Percentiles rank a stretch among this genome's conserved stretches.
Conservation (phyloP, 2,888 invertebrate species). For the Tribolium freemani region DNA sequence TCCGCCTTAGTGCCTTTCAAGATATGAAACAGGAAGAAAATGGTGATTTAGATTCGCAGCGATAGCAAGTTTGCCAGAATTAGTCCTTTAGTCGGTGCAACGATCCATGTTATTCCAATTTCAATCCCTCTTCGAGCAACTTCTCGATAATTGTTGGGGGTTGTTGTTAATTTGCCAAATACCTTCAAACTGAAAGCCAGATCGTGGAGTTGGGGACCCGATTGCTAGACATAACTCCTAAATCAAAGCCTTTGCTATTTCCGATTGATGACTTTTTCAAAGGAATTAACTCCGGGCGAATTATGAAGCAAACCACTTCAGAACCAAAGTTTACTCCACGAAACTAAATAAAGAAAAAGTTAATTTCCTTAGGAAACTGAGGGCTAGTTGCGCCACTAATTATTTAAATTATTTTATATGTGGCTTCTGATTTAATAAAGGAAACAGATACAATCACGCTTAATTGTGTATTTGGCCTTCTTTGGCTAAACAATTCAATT, state of each 20-base stretch:
- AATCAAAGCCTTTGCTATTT: background rate
- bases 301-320: too few species aligned
- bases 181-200: slow-evolving; percentile 26
- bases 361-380: too few species aligned
- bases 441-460: background rate
- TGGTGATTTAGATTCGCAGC: slow-evolving; percentile 27
- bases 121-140: slow-evolving; percentile 41
- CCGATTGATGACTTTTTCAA: too few species aligned
- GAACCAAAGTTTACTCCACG: too few species aligned
- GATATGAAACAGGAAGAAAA: slow-evolving; percentile 30
- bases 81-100: slow-evolving; percentile 43
- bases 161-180: slow-evolving; percentile 47
- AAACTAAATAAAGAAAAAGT: too few species aligned
- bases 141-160: slow-evolving; percentile 46
- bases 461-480: background rate
- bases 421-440: too few species aligned
- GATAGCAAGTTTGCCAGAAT: slow-evolving; percentile 39
- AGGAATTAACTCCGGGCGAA: too few species aligned
- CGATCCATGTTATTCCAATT: slow-evolving; percentile 45
- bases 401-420: too few species aligned
- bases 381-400: too few species aligned
- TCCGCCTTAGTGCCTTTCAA: slow-evolving; percentile 15
- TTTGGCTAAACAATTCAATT: background rate
- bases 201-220: background rate
- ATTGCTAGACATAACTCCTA: background rate